Conservation (phyloP, 2,113 vertebrate species). For the Protobothrops mucrosquamatus region DNA sequence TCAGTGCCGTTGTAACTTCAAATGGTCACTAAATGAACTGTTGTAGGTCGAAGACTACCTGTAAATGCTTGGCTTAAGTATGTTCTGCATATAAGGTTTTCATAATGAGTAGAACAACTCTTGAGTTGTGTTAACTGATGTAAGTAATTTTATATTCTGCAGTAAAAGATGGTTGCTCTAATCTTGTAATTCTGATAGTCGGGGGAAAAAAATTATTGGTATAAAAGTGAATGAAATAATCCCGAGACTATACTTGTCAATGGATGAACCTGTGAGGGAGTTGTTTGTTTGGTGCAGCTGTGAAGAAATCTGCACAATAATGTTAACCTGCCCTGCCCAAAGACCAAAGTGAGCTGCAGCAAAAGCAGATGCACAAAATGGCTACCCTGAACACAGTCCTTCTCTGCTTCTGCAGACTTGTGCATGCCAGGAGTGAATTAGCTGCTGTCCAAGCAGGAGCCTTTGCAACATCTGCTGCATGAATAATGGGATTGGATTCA, state of each 20-base stretch:
- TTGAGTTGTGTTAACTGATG: background rate
- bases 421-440: background rate
- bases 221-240: background rate
- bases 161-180: background rate
- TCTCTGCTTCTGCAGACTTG: background rate
- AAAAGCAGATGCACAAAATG: background rate
- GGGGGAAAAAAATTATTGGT: background rate
- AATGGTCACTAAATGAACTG: no score
- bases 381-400: background rate
- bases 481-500: background rate
- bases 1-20: no score
- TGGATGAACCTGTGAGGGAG: background rate
- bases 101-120: constrained; percentile 2
- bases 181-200: background rate
- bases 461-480: background rate
- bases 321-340: background rate
- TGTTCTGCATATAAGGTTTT: background rate
- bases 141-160: background rate
- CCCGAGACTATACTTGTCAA: no score
- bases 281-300: background rate
- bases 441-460: background rate
- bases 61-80: background rate
- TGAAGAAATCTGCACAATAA: background rate
- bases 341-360: background rate
- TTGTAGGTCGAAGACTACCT: no score